These are phyloP conservation scores for Pygmarrhopalites habei DNA, from an alignment of 1,140 invertebrate genomes.

Conservation along the genomic window DNA sequence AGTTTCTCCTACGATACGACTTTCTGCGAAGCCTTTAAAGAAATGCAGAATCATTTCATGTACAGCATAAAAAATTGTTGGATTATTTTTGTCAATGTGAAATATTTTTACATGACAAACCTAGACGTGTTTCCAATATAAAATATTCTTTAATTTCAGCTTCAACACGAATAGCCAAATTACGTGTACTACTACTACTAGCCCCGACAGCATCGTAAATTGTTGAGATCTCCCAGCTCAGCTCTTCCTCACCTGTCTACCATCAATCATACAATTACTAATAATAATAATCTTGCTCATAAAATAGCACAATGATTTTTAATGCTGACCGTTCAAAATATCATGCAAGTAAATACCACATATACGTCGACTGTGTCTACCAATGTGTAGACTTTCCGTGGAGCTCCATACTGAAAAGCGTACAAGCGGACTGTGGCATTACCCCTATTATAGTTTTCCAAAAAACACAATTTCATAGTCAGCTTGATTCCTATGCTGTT, in stretches of 20 bases:
- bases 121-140: conserved; percentile 41
- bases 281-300: no score
- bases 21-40: conserved; percentile 46
- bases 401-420: conserved; percentile 20
- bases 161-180: conserved; percentile 41
- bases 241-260: conserved; percentile 18
- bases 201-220: conserved; percentile 22
- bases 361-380: neutral
- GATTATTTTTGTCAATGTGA: neutral
- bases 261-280: no score
- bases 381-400: conserved; percentile 1
- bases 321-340: no score
- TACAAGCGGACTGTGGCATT: conserved; percentile 43
- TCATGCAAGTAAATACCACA: no score
- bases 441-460: no score
- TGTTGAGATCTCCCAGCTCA: conserved; percentile 22
- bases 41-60: conserved; percentile 16
- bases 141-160: conserved; percentile 43
- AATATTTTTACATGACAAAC: no score
- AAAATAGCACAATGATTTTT: no score
- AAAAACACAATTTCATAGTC: no score
- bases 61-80: neutral
- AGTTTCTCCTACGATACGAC: conserved; percentile 47
- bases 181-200: no score
- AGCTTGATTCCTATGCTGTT: no score